Conservation (phyloP, 2,888 invertebrate species). For the Eupithecia dodoneata region DNA sequence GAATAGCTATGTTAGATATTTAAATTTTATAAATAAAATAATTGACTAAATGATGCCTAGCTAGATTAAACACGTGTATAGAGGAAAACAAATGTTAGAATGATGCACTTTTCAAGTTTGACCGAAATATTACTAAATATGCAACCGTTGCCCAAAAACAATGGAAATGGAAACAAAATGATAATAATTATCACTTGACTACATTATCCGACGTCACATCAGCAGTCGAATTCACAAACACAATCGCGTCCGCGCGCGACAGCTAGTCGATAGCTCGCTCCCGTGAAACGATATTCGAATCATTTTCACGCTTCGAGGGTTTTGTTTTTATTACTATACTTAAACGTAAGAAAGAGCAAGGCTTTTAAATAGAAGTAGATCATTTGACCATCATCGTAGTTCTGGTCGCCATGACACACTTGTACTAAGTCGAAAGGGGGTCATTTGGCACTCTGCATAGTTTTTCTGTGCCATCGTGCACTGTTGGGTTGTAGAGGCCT, state of each 20-base stretch:
- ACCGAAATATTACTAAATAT: background rate
- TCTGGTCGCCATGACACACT: too few species aligned
- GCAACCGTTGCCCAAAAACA: background rate
- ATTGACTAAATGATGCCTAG: too few species aligned
- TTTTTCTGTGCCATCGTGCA: too few species aligned
- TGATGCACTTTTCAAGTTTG: background rate
- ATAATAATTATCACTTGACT: background rate
- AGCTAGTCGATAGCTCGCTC: background rate
- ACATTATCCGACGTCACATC: background rate
- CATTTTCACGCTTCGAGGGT: background rate
- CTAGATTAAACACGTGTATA: too few species aligned
- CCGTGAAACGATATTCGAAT: background rate
- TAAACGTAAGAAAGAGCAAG: background rate
- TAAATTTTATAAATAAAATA: background rate
- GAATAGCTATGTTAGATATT: background rate
- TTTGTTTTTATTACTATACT: background rate
- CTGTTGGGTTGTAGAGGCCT: too few species aligned
- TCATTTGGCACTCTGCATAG: too few species aligned
- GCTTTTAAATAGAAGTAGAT: background rate
- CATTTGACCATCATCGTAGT: too few species aligned
- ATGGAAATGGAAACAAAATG: background rate
- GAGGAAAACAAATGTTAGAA: background rate
- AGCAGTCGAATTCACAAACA: background rate
- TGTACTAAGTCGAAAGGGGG: too few species aligned
- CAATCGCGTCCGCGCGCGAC: conserved; percentile 8